phyloP scores from a whole-genome alignment of 2,888 invertebrate species.

The Rhamnusium bicolor region DNA sequence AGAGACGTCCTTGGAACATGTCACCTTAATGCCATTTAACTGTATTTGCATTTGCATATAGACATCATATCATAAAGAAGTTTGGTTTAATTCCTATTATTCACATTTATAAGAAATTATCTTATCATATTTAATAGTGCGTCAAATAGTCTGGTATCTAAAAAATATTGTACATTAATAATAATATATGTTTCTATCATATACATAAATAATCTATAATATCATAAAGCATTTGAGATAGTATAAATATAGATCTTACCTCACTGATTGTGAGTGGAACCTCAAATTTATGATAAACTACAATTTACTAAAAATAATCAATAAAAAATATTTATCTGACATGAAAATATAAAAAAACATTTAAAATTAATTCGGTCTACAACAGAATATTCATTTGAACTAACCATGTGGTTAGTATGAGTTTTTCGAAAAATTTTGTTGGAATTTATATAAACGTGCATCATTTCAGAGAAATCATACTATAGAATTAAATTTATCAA shows the following conservation, averaged over 20 bases:
- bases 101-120: neutral
- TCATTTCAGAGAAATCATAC: too few relatives aligned
- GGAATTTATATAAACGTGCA: too few relatives aligned
- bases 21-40: neutral
- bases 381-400: too few relatives aligned
- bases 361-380: too few relatives aligned
- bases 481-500: too few relatives aligned
- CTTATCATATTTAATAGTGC: neutral
- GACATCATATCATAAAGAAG: neutral
- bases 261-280: neutral
- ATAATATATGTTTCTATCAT: neutral
- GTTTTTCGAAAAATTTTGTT: too few relatives aligned
- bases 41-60: neutral
- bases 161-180: neutral
- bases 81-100: neutral
- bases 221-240: neutral
- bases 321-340: neutral
- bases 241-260: constrained; percentile 12
- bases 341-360: too few relatives aligned
- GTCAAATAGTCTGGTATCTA: neutral
- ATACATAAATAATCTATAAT: neutral
- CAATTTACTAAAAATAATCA: neutral
- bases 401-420: too few relatives aligned
- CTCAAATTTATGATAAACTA: neutral
- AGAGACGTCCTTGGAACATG: neutral